phyloP scores from a whole-genome alignment of 2,113 vertebrate genomes.

The Romanogobio albipinnatus region DNA sequence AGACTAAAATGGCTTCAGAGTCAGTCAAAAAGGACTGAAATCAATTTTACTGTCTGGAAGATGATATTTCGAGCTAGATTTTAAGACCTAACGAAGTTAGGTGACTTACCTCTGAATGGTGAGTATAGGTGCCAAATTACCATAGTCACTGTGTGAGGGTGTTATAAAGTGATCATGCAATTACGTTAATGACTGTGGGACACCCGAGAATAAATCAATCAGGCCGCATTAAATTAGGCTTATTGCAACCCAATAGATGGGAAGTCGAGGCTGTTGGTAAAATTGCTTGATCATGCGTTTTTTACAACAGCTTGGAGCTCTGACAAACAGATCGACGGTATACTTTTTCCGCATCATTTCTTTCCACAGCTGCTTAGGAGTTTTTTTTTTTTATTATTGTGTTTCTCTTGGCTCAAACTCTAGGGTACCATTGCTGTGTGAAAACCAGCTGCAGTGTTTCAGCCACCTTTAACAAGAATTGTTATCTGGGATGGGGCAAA shows the following conservation, averaged over 20 bases:
- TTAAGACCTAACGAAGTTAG: slow-evolving; percentile 72
- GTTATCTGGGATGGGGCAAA: neutral
- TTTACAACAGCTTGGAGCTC: slow-evolving; percentile 41
- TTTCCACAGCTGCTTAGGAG: slow-evolving; percentile 14
- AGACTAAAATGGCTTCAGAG: slow-evolving; percentile 69
- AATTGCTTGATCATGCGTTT: neutral
- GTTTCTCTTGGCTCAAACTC: slow-evolving; percentile 18
- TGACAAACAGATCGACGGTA: neutral
- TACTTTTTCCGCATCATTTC: slow-evolving; percentile 10
- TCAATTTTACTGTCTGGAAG: slow-evolving; percentile 72
- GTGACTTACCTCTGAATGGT: slow-evolving; percentile 55
- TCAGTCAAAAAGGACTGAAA: slow-evolving; percentile 69
- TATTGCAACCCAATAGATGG: slow-evolving; percentile 54
- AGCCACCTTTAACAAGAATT: neutral
- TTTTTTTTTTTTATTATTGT: neutral
- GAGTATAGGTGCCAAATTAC: slow-evolving; percentile 62
- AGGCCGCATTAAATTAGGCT: slow-evolving; percentile 72
- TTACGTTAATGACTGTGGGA: slow-evolving; percentile 78
- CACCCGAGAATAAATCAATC: slow-evolving; percentile 78
- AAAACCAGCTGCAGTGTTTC: neutral
- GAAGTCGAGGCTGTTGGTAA: slow-evolving; percentile 40
- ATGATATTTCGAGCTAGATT: slow-evolving; percentile 70
- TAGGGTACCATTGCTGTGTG: neutral
- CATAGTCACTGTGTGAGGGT: slow-evolving; percentile 65
- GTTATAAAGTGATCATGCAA: slow-evolving; percentile 80